Percentiles rank a stretch among this genome's conserved stretches.
Evolutionary conservation across 2,113 vertebrate genomes (phyloP).

Genomic region (Mastomys natalensis): DNA sequence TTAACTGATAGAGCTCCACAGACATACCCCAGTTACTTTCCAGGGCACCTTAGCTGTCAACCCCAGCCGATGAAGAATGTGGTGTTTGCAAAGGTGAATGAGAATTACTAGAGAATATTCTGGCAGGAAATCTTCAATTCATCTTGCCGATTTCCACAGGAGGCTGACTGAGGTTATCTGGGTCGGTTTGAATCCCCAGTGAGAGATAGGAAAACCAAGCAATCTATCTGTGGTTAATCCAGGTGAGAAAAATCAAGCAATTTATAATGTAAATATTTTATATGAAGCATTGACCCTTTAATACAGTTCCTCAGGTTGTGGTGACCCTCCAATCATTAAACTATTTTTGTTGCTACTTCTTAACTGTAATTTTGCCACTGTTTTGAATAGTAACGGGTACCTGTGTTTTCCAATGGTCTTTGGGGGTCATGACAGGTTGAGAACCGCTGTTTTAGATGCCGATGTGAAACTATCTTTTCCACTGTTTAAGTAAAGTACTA

Average conservation of each 20-base stretch:
- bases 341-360: not conserved
- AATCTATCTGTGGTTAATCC: constrained; percentile 10
- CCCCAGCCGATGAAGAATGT: not conserved
- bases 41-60: not conserved
- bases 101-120: constrained; percentile 22
- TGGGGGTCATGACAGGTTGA: not conserved
- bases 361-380: not conserved
- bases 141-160: constrained; percentile 17
- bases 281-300: not conserved
- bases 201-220: not conserved
- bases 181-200: not conserved
- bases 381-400: not conserved
- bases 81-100: constrained; percentile 16
- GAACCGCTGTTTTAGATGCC: not conserved
- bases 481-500: not conserved
- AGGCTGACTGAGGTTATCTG: constrained; percentile 6
- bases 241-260: not conserved
- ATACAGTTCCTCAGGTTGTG: not conserved
- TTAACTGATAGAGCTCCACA: not conserved
- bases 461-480: not conserved
- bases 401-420: not conserved
- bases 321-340: not conserved
- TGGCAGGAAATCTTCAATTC: constrained; percentile 33
- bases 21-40: not conserved
- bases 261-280: not conserved